Conservation (phyloP, 2,888 invertebrate genomes). For the Lasius fuliginosus region DNA sequence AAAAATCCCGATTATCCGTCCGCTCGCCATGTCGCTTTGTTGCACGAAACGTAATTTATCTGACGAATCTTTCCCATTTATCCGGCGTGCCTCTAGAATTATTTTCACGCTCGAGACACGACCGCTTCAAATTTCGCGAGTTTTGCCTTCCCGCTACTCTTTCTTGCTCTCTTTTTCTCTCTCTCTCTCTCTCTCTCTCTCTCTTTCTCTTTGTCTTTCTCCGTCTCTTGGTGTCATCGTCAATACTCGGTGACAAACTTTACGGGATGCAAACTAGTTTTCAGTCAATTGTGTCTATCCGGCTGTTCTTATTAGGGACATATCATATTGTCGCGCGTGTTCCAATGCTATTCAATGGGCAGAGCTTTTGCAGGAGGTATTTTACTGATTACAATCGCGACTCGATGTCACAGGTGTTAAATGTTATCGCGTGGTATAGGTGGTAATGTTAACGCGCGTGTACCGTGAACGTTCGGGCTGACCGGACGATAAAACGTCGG, state of each 20-base stretch:
- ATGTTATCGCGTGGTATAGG: slow-evolving; percentile 47
- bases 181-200: background rate
- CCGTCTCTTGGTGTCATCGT: background rate
- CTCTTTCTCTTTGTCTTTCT: background rate
- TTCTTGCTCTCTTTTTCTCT: background rate
- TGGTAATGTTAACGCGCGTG: no score
- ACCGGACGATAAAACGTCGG: slow-evolving; percentile 23
- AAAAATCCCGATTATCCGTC: slow-evolving; percentile 73
- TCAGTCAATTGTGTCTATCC: slow-evolving; percentile 28
- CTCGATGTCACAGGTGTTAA: slow-evolving; percentile 46
- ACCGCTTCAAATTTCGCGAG: slow-evolving; percentile 39
- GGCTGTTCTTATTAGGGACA: slow-evolving; percentile 36
- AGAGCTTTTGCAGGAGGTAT: slow-evolving; percentile 33
- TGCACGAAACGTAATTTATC: slow-evolving; percentile 45
- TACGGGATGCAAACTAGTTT: slow-evolving; percentile 21
- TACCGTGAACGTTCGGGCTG: background rate
- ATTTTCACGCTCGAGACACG: slow-evolving; percentile 5
- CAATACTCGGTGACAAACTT: slow-evolving; percentile 18
- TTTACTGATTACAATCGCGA: slow-evolving; percentile 30
- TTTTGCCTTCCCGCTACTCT: background rate
- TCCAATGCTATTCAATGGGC: slow-evolving; percentile 2
- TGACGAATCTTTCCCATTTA: slow-evolving; percentile 35
- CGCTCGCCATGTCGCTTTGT: slow-evolving; percentile 29
- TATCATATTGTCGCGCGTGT: slow-evolving; percentile 9
- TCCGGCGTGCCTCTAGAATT: slow-evolving; percentile 36